phyloP scores from a whole-genome alignment of 2,113 vertebrate species.

The Platysternon megacephalum region DNA sequence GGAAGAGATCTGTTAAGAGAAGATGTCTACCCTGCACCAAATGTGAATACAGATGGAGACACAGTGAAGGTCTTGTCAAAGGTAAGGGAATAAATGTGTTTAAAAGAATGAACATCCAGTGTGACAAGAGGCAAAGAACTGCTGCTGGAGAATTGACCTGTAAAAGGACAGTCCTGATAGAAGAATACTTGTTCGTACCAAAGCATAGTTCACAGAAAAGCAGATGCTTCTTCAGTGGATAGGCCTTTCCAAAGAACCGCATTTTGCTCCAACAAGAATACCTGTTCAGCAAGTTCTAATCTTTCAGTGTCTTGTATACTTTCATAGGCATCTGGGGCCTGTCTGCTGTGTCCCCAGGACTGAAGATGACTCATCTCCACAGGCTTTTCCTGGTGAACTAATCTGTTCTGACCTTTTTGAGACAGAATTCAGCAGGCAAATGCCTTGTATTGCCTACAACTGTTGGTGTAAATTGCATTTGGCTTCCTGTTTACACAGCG shows the following conservation, averaged over 20 bases:
- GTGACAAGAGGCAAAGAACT: neutral
- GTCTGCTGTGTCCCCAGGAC: neutral
- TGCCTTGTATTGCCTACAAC: neutral
- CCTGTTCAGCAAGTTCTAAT: neutral
- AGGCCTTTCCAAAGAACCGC: neutral
- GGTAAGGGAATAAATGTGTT: slow-evolving; percentile 42
- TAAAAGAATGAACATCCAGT: slow-evolving; percentile 27
- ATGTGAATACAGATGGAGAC: slow-evolving; percentile 61
- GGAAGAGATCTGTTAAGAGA: slow-evolving; percentile 34
- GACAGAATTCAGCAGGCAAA: neutral
- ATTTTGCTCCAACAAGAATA: neutral
- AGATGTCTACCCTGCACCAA: slow-evolving; percentile 10
- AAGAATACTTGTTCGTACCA: neutral
- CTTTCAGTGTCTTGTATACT: neutral
- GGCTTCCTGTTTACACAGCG: slow-evolving; percentile 17
- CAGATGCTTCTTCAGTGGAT: neutral
- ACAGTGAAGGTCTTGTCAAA: slow-evolving; percentile 41
- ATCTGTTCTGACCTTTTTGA: slow-evolving; percentile 21
- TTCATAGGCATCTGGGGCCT: neutral
- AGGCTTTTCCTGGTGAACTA: neutral
- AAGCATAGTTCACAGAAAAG: neutral
- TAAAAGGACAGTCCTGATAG: neutral
- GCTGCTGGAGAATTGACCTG: neutral
- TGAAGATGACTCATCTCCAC: neutral
- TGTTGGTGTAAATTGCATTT: slow-evolving; percentile 20